Percentiles rank a stretch among this genome's conserved stretches.
Evolutionary conservation across 2,888 invertebrate species (phyloP).

Genomic region (Leptothorax acervorum): DNA sequence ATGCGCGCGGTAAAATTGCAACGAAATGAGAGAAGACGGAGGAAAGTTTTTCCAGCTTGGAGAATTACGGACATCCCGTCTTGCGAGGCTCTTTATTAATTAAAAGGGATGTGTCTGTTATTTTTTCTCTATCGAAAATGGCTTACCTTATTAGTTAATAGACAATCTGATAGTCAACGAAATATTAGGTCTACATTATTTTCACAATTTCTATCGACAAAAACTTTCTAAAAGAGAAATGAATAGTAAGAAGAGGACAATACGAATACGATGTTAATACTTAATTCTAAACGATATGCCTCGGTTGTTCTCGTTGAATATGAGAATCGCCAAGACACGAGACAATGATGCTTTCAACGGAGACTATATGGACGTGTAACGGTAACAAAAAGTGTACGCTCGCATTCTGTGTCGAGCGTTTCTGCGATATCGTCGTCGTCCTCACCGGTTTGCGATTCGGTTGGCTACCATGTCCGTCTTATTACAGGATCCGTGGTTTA

Average conservation of each 20-base stretch:
- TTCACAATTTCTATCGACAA: background rate
- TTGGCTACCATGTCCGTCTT: constrained; percentile 66
- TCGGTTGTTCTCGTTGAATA: background rate
- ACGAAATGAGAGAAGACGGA: constrained; percentile 58
- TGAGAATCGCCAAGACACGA: background rate
- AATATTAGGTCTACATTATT: background rate
- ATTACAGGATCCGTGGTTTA: constrained; percentile 72
- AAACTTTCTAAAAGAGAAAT: background rate
- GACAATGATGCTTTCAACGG: constrained; percentile 1
- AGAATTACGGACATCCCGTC: constrained; percentile 51
- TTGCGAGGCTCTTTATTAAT: constrained; percentile 43
- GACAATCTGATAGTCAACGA: background rate
- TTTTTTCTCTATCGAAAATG: background rate
- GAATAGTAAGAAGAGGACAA: too few relatives aligned
- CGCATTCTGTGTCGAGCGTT: background rate
- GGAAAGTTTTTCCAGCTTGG: constrained; percentile 30
- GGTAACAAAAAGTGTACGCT: constrained; percentile 60
- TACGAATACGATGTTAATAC: background rate
- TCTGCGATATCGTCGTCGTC: constrained; percentile 54
- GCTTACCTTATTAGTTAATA: background rate
- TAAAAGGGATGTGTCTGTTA: constrained; percentile 26
- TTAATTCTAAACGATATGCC: background rate
- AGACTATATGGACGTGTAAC: constrained; percentile 53
- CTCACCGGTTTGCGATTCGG: constrained; percentile 49
- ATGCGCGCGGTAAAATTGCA: constrained; percentile 70